Conservation (phyloP, 2,797 vertebrate genomes). For the Eleutherodactylus coqui region DNA sequence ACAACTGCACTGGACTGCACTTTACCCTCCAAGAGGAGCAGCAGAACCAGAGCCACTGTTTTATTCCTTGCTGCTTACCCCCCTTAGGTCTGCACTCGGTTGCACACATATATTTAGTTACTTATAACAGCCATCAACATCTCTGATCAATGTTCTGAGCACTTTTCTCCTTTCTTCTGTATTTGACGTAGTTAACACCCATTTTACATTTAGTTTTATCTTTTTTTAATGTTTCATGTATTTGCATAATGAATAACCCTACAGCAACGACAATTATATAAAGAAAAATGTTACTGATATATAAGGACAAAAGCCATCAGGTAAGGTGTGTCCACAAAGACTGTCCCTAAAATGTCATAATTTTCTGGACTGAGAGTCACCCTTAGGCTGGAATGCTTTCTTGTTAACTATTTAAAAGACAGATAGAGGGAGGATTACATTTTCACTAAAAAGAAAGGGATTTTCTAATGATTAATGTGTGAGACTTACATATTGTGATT, state of each 20-base stretch:
- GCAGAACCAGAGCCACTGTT: too few species aligned
- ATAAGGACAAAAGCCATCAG: constrained; percentile 9
- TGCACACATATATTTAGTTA: too few species aligned
- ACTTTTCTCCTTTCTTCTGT: too few species aligned
- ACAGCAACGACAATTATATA: neutral
- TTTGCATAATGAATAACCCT: neutral
- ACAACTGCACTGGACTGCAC: too few species aligned
- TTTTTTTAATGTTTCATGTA: neutral
- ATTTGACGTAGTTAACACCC: constrained; percentile 11
- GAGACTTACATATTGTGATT: too few species aligned
- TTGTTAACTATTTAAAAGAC: neutral
- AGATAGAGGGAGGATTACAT: neutral
- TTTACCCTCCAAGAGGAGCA: too few species aligned
- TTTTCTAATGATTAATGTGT: neutral
- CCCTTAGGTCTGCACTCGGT: too few species aligned
- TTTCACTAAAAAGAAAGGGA: neutral
- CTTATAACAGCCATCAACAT: too few species aligned
- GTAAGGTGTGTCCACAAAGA: constrained; percentile 1
- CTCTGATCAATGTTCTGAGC: too few species aligned
- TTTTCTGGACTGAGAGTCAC: neutral
- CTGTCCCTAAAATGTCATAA: neutral
- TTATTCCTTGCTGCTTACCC: too few species aligned
- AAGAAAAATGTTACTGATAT: neutral
- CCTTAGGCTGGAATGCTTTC: neutral
- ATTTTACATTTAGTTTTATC: neutral